Conservation (phyloP, 2,797 vertebrate species). For the Gastrophryne carolinensis region DNA sequence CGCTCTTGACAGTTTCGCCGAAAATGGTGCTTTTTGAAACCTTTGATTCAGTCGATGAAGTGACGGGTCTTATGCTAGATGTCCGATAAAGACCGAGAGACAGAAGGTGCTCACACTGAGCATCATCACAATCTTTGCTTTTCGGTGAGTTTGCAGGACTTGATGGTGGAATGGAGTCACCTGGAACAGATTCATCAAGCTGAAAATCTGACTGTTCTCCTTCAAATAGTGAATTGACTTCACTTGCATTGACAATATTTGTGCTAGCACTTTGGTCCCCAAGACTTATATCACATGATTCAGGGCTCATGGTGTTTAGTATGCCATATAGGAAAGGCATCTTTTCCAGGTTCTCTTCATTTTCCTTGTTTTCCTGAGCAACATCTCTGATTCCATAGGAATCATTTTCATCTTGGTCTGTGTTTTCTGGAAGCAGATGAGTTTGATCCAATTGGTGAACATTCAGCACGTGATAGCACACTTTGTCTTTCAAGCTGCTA, state of each 20-base stretch:
- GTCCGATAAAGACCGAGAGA: slow-evolving; percentile 64
- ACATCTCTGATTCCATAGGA: slow-evolving; percentile 54
- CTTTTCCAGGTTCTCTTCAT: slow-evolving; percentile 62
- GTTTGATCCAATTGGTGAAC: slow-evolving; percentile 39
- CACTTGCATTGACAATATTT: slow-evolving; percentile 61
- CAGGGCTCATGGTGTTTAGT: slow-evolving; percentile 63
- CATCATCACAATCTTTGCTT: slow-evolving; percentile 65
- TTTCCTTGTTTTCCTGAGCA: slow-evolving; percentile 61
- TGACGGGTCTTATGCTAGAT: slow-evolving; percentile 58
- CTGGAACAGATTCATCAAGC: slow-evolving; percentile 55
- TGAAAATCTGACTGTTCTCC: slow-evolving; percentile 61
- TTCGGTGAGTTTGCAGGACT: slow-evolving; percentile 45
- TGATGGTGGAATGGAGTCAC: slow-evolving; percentile 51
- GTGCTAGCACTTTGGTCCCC: slow-evolving; percentile 54
- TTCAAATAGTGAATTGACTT: slow-evolving; percentile 69
- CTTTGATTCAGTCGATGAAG: slow-evolving; percentile 6
- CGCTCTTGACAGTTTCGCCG: slow-evolving; percentile 16
- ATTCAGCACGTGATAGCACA: slow-evolving; percentile 60
- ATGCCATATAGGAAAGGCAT: slow-evolving; percentile 61
- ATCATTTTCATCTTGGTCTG: slow-evolving; percentile 35
- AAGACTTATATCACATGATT: slow-evolving; percentile 61
- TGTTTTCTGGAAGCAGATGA: slow-evolving; percentile 29
- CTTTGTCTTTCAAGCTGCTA: slow-evolving; percentile 60
- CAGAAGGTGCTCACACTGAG: slow-evolving; percentile 71
- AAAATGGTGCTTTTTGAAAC: not conserved